phyloP scores from a whole-genome alignment of 1,140 invertebrate species.

The Papilio glaucus region DNA sequence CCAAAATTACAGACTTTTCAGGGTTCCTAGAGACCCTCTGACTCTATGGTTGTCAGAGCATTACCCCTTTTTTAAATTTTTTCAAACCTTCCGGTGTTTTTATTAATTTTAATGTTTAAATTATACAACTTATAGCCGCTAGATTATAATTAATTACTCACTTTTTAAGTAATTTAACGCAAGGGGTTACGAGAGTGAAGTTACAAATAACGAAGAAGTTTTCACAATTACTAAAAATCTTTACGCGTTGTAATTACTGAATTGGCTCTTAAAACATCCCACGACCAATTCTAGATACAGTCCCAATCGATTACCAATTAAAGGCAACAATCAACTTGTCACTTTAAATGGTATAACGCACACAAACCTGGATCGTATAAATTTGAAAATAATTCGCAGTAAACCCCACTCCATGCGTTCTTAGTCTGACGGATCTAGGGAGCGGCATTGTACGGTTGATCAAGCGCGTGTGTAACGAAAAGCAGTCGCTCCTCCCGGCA shows the following conservation, averaged over 20 bases:
- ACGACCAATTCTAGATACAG: slow-evolving; percentile 5
- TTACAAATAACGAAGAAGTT: too few species aligned
- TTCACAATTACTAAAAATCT: not conserved
- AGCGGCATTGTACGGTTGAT: slow-evolving; percentile 62
- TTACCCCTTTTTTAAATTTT: too few species aligned
- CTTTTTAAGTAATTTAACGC: too few species aligned
- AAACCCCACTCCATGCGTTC: slow-evolving; percentile 51
- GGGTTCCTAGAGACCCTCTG: too few species aligned
- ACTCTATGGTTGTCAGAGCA: too few species aligned
- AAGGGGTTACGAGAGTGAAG: too few species aligned
- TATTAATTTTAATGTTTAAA: too few species aligned
- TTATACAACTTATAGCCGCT: too few species aligned
- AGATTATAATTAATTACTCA: too few species aligned
- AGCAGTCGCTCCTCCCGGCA: slow-evolving; percentile 47
- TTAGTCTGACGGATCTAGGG: slow-evolving; percentile 48
- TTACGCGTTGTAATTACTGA: not conserved
- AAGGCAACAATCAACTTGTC: slow-evolving; percentile 6
- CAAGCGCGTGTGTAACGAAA: slow-evolving; percentile 60
- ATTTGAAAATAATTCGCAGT: slow-evolving; percentile 7
- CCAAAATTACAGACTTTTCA: too few species aligned
- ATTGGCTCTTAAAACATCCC: slow-evolving; percentile 31
- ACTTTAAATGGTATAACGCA: not conserved
- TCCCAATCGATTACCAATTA: slow-evolving; percentile 41
- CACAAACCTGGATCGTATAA: not conserved
- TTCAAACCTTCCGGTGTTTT: too few species aligned